phyloP scores from a whole-genome alignment of 2,888 invertebrate genomes.

The Tanypteryx hageni region DNA sequence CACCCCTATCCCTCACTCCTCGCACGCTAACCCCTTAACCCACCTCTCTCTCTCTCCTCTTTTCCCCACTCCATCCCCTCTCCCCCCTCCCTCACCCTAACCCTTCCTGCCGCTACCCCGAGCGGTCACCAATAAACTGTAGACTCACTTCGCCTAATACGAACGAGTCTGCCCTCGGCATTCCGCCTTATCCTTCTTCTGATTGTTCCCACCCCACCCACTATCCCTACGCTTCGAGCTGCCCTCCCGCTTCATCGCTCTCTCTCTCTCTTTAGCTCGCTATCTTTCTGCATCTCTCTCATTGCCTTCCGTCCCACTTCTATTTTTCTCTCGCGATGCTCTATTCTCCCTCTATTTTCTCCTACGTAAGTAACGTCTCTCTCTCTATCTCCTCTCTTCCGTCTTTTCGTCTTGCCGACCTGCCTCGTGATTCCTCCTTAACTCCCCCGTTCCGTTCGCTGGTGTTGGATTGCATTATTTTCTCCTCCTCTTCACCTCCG shows the following conservation, averaged over 20 bases:
- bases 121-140: constrained; percentile 32
- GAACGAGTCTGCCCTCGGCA: constrained; percentile 29
- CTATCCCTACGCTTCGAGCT: neutral
- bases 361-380: too few relatives aligned
- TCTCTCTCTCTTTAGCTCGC: neutral
- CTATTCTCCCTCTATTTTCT: too few relatives aligned
- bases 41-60: neutral
- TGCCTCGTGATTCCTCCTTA: too few relatives aligned
- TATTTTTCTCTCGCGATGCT: too few relatives aligned
- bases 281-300: neutral
- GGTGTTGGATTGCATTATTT: too few relatives aligned
- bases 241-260: neutral
- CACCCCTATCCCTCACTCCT: neutral
- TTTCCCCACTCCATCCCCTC: neutral
- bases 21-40: neutral
- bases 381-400: too few relatives aligned
- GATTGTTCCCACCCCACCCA: constrained; percentile 35
- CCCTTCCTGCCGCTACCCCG: constrained; percentile 11
- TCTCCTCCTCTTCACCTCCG: neutral
- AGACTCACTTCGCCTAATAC: constrained; percentile 29
- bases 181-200: neutral
- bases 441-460: too few relatives aligned
- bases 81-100: neutral
- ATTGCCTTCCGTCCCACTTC: neutral
- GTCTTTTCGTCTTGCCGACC: too few relatives aligned